A percentile compares a stretch with the other conserved stretches of the same genome.
Evolutionary conservation across 2,888 invertebrate genomes (phyloP).

Genomic region (Abscondita cerata): DNA sequence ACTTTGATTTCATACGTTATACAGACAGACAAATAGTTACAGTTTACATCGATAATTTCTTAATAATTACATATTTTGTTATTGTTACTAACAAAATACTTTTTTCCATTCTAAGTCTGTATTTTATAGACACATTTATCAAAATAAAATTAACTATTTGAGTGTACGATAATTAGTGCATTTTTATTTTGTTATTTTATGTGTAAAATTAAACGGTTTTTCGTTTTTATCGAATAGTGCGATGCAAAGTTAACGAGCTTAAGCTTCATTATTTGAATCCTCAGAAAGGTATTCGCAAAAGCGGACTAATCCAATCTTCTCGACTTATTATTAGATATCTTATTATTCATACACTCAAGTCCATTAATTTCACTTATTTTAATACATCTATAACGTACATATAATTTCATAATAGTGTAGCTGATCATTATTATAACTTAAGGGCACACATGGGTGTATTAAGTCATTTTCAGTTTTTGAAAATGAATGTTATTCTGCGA

Average conservation of each 20-base stretch:
- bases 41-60: slow-evolving; percentile 20
- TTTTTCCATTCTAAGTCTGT: slow-evolving; percentile 1
- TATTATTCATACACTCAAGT: slow-evolving; percentile 17
- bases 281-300: no score
- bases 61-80: slow-evolving; percentile 12
- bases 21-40: slow-evolving; percentile 25
- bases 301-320: no score
- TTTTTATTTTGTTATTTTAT: slow-evolving; percentile 3
- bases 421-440: slow-evolving; percentile 12
- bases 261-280: no score
- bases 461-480: neutral
- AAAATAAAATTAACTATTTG: slow-evolving; percentile 12
- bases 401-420: slow-evolving; percentile 7
- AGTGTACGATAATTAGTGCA: slow-evolving; percentile 13
- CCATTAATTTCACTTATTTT: slow-evolving; percentile 14
- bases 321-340: no score
- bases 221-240: no score
- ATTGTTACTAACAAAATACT: slow-evolving; percentile 3
- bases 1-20: slow-evolving; percentile 26
- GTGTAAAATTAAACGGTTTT: no score
- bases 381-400: slow-evolving; percentile 14
- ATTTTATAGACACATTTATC: slow-evolving; percentile 4
- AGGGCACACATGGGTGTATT: slow-evolving; percentile 2
- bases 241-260: no score
- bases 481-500: slow-evolving; percentile 16